Evolutionary conservation across 2,797 vertebrate species (phyloP), one percentile per base, ranked within the genome.

Genomic region (Etheostoma nigrum): DNA sequence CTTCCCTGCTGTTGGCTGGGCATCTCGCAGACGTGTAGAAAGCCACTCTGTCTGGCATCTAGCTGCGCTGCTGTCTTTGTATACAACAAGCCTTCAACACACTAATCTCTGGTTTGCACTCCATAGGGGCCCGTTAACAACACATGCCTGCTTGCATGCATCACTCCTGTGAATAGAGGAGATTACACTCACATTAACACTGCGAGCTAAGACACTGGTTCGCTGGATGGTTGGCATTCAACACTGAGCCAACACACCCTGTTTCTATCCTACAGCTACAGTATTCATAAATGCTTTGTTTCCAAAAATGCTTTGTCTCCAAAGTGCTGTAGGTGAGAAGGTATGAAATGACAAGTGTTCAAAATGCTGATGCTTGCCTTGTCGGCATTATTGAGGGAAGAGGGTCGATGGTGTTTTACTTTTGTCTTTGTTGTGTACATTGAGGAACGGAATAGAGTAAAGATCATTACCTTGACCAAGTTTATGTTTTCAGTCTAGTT

Each of bases 181-280:
- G 90, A 90, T 91, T 90, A 91, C 76, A 42, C 84, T 90, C 84
- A 81, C 86, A 87, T 90, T 90, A 89, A 73, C 82, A 88, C 79
- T 13, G 73, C 12, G 6, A 76, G 80, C 75, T 74, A 69, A 87
- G 83, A 78, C 74, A 45, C 57, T 62, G 74, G 60, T 62, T 68
- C 74, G 68, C 61, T 57, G 45, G 21, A 16, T 69, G 73, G 78
- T 67, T 66, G 78, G 65, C 70, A 65, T 59, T 86, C 58, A 84
- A 61, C 65, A 45, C 76, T 86, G 51, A 33, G 74, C 45, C 58
- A 85, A 61, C 73, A 72, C 58, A 67, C 51, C 52, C 49, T 30
- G 67, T 57, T 58, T 81, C 51, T 72, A 42, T 82, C 74, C 79
- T 53, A 55, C 72, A 79, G 85, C 81, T 69, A 65, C 59, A 72